A percentile compares a stretch with the other conserved stretches of the same genome.
Evolutionary conservation across 2,113 vertebrate genomes (phyloP).

Genomic region (Heterochromis multidens): DNA sequence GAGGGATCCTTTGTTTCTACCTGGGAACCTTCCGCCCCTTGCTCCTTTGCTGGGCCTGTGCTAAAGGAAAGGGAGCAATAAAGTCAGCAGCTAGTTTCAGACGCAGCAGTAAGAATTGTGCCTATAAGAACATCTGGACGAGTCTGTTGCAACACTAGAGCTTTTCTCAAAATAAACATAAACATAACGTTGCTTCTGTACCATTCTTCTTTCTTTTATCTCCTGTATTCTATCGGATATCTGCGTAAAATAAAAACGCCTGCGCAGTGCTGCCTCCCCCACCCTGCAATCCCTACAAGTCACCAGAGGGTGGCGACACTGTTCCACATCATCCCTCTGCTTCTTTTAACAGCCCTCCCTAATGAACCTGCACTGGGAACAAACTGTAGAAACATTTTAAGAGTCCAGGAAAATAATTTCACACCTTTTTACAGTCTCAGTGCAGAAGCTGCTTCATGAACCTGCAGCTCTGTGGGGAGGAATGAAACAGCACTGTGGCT

Average conservation of each 20-base stretch:
- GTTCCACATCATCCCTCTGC: conserved; percentile 65
- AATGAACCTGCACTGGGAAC: conserved; percentile 20
- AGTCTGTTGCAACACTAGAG: not conserved
- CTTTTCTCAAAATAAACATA: not conserved
- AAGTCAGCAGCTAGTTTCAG: conserved; percentile 29
- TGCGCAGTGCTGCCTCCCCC: not conserved
- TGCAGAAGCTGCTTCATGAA: not conserved
- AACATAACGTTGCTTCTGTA: not conserved
- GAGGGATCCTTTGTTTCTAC: conserved; percentile 76
- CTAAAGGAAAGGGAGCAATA: conserved; percentile 75
- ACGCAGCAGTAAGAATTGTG: not conserved
- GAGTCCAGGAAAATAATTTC: conserved; percentile 48
- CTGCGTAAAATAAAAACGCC: not conserved
- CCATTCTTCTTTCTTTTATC: not conserved
- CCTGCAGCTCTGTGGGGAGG: not conserved
- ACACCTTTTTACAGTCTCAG: conserved; percentile 55
- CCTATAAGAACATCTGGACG: not conserved
- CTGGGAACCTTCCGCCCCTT: conserved; percentile 72
- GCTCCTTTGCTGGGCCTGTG: conserved; percentile 77
- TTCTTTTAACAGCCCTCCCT: not conserved
- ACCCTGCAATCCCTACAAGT: accelerated
- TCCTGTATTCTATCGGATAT: not conserved
- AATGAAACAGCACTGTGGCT: not conserved
- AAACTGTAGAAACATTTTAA: conserved; percentile 45
- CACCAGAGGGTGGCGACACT: conserved; percentile 84